Conservation (phyloP, 1,140 invertebrate species). For the Papilio xuthus region DNA sequence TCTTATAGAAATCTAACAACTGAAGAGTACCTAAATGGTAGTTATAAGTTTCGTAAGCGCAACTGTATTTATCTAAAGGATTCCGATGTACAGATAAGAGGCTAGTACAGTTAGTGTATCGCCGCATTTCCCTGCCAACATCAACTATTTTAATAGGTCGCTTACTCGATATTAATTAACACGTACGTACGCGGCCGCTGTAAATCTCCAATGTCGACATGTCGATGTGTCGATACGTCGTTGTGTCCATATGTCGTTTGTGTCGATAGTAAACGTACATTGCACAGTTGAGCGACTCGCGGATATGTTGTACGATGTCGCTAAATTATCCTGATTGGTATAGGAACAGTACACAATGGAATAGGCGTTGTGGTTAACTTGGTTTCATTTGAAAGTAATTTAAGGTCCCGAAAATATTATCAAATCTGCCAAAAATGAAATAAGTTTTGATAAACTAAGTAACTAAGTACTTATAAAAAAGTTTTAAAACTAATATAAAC, state of each 20-base stretch:
- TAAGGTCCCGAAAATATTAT: too few relatives aligned
- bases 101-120: constrained; percentile 45
- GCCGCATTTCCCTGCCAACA: constrained; percentile 45
- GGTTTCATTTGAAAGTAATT: too few relatives aligned
- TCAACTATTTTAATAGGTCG: constrained; percentile 51
- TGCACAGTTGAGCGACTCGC: constrained; percentile 29
- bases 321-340: too few relatives aligned
- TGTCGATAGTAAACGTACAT: constrained; percentile 49
- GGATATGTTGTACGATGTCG: too few relatives aligned
- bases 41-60: constrained; percentile 23
- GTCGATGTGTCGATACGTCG: constrained; percentile 55
- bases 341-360: too few relatives aligned
- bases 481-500: too few relatives aligned
- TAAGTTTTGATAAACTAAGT: too few relatives aligned
- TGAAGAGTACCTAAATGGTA: background rate
- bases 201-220: constrained; percentile 59
- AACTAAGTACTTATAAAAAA: too few relatives aligned
- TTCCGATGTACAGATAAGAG: constrained; percentile 29
- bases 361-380: too few relatives aligned
- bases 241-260: constrained; percentile 49
- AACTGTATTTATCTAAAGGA: constrained; percentile 31
- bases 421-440: too few relatives aligned
- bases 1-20: background rate
- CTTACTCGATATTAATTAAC: constrained; percentile 59
- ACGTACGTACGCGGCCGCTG: constrained; percentile 56